Conservation (phyloP, 2,113 vertebrate genomes). For the Emydocephalus ijimae region DNA sequence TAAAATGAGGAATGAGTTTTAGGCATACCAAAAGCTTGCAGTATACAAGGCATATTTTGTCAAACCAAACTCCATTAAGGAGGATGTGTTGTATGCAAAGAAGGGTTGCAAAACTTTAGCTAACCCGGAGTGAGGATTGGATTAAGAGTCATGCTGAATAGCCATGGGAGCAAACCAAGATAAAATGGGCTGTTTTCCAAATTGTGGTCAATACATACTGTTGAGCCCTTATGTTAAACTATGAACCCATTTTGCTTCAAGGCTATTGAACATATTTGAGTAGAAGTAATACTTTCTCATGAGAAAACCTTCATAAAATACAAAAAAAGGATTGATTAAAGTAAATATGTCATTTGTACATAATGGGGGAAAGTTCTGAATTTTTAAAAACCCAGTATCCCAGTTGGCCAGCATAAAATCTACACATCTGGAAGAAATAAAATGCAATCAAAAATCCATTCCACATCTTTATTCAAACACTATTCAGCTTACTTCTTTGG, state of each 20-base stretch:
- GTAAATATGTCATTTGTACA: slow-evolving; percentile 15
- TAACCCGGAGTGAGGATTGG: neutral
- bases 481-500: slow-evolving; percentile 31
- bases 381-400: slow-evolving; percentile 26
- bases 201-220: neutral
- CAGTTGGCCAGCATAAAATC: slow-evolving; percentile 19
- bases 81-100: neutral
- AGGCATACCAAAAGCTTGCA: neutral
- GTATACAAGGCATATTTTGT: neutral
- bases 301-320: neutral
- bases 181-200: neutral
- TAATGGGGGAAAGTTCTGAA: slow-evolving; percentile 11
- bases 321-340: slow-evolving; percentile 1
- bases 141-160: neutral
- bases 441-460: slow-evolving; percentile 38
- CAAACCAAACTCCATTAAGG: neutral
- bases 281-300: neutral
- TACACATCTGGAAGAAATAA: slow-evolving; percentile 35
- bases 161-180: neutral
- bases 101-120: neutral
- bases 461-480: slow-evolving; percentile 37
- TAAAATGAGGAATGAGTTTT: neutral
- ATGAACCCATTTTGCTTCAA: neutral
- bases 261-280: neutral
- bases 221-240: neutral